These are phyloP conservation scores for Riparia riparia DNA, from an alignment of 2,113 vertebrate species.

Conservation along the genomic window DNA sequence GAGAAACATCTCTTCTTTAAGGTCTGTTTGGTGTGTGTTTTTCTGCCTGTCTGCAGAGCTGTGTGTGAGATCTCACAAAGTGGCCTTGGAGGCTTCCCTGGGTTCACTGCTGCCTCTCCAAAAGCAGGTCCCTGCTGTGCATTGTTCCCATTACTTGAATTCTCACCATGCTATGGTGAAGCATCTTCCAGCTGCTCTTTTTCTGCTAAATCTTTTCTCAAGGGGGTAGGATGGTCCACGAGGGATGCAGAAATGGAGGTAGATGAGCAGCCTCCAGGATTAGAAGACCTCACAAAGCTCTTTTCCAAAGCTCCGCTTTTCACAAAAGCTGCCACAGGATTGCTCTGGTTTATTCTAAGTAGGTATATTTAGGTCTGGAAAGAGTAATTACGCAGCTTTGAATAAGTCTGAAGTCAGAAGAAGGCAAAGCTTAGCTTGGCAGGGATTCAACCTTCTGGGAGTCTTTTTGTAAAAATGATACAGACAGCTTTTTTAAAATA, in stretches of 20 bases:
- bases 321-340: neutral
- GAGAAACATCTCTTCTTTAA: neutral
- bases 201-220: neutral
- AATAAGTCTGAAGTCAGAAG: slow-evolving; percentile 27
- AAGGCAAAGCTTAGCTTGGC: slow-evolving; percentile 44
- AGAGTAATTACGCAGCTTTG: slow-evolving; percentile 47
- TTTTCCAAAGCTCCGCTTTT: neutral
- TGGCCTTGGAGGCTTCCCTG: neutral
- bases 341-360: slow-evolving; percentile 12
- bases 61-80: neutral
- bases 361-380: slow-evolving; percentile 48
- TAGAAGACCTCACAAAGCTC: neutral
- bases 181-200: neutral
- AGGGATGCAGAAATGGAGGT: neutral
- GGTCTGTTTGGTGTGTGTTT: neutral
- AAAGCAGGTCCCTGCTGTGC: neutral
- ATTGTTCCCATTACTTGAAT: fast-evolving
- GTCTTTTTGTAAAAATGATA: neutral
- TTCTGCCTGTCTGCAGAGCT: neutral
- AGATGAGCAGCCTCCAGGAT: neutral
- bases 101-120: neutral
- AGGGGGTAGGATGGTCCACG: neutral
- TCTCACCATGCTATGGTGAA: neutral
- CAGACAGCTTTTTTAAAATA: slow-evolving; percentile 14
- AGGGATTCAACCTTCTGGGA: slow-evolving; percentile 6